A percentile compares a stretch with the other conserved stretches of the same genome.
phyloP scores from a whole-genome alignment of 2,888 invertebrate species.

The Eupithecia centaureata region DNA sequence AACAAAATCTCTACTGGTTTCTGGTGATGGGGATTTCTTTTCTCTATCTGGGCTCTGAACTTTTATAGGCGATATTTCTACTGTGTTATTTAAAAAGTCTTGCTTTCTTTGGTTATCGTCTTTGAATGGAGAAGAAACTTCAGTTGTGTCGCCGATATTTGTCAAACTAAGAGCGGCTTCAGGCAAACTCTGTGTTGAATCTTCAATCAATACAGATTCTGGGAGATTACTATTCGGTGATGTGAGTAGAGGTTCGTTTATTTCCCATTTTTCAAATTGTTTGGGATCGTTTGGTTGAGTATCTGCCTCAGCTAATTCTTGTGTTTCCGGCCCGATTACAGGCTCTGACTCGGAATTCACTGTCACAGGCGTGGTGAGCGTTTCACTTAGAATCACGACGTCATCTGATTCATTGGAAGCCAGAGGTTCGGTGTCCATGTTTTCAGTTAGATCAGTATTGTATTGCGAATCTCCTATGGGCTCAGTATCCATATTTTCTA shows the following conservation, averaged over 20 bases:
- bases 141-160: conserved; percentile 45
- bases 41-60: conserved; percentile 67
- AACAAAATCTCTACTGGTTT: conserved; percentile 68
- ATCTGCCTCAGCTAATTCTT: conserved; percentile 68
- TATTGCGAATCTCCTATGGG: conserved; percentile 47
- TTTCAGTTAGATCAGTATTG: conserved; percentile 58
- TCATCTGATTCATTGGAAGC: conserved; percentile 46
- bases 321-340: conserved; percentile 54
- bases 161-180: conserved; percentile 6
- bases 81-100: conserved; percentile 83
- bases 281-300: conserved; percentile 62
- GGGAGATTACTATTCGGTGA: background rate
- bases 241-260: background rate
- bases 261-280: conserved; percentile 24
- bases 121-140: conserved; percentile 71
- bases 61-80: conserved; percentile 86
- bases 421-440: conserved; percentile 67
- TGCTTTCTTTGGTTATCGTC: conserved; percentile 70
- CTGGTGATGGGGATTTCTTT: conserved; percentile 64
- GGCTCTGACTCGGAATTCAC: conserved; percentile 52
- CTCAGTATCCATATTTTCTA: conserved; percentile 71
- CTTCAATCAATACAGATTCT: background rate
- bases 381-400: conserved; percentile 54
- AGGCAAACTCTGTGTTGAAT: conserved; percentile 21
- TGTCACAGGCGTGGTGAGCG: conserved; percentile 46